These are phyloP conservation scores for Cyclophora albipunctata DNA, from an alignment of 2,888 invertebrate genomes.

Conservation along the genomic window DNA sequence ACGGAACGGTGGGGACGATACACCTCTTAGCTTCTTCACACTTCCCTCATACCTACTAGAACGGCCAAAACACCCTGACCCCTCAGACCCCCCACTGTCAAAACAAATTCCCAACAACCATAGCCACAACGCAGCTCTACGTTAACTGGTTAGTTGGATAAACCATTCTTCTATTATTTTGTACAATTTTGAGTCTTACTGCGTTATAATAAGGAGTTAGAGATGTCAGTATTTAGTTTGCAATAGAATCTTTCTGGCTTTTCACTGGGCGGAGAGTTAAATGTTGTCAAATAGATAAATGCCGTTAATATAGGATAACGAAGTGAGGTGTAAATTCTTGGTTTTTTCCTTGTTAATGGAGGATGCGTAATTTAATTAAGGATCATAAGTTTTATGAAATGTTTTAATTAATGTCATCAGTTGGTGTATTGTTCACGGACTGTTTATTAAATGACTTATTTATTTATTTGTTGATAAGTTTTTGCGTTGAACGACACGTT, in stretches of 20 bases:
- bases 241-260: constrained; percentile 38
- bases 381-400: too few relatives aligned
- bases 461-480: too few relatives aligned
- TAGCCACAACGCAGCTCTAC: constrained; percentile 27
- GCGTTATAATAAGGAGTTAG: constrained; percentile 9
- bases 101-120: constrained; percentile 6
- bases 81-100: constrained; percentile 27
- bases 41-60: constrained; percentile 66
- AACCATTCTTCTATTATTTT: constrained; percentile 24
- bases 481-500: too few relatives aligned
- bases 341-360: background rate
- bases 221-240: constrained; percentile 13
- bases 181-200: constrained; percentile 26
- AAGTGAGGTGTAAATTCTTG: background rate
- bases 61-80: constrained; percentile 40
- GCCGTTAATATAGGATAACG: constrained; percentile 4
- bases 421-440: too few relatives aligned
- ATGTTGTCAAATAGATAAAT: constrained; percentile 56
- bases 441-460: too few relatives aligned
- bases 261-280: constrained; percentile 60
- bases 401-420: too few relatives aligned
- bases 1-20: constrained; percentile 57
- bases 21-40: constrained; percentile 72
- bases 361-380: too few relatives aligned
- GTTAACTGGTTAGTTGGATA: constrained; percentile 29